phyloP scores from a whole-genome alignment of 1,140 invertebrate species.

The Platyscapa corneri region DNA sequence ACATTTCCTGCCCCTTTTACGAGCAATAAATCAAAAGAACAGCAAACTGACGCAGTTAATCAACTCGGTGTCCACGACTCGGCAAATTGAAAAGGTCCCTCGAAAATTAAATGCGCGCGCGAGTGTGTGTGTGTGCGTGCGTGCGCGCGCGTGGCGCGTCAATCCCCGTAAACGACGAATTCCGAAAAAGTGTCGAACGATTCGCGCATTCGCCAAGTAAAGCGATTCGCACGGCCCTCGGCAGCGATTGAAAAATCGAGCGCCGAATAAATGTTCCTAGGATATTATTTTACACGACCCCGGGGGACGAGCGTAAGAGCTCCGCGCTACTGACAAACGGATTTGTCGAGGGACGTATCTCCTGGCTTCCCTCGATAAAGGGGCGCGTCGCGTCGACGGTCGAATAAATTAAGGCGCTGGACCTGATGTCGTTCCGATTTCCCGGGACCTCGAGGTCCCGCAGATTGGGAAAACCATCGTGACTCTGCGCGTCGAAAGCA shows the following conservation, averaged over 20 bases:
- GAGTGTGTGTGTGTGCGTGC: too few species aligned
- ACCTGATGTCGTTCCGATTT: neutral
- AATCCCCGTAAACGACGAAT: too few species aligned
- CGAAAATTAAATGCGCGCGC: neutral
- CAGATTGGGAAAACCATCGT: neutral
- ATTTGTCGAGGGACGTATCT: neutral
- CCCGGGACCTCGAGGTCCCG: neutral
- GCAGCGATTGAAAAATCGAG: neutral
- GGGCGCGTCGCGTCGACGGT: conserved; percentile 50
- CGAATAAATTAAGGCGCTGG: conserved; percentile 64
- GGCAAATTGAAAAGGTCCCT: conserved; percentile 3
- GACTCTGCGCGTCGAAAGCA: neutral
- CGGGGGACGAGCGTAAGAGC: conserved; percentile 52
- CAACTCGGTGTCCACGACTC: neutral
- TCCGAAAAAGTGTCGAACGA: neutral
- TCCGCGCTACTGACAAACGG: conserved; percentile 37
- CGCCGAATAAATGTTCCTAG: conserved; percentile 52
- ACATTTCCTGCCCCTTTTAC: neutral
- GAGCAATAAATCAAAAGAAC: conserved; percentile 13
- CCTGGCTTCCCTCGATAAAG: neutral
- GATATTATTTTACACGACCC: conserved; percentile 70
- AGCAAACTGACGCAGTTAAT: neutral
- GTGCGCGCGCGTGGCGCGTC: too few species aligned
- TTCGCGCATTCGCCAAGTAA: neutral
- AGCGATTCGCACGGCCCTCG: neutral